Evolutionary conservation across 2,797 vertebrate genomes (phyloP).

Genomic region (Oryzias dopingdopingensis): DNA sequence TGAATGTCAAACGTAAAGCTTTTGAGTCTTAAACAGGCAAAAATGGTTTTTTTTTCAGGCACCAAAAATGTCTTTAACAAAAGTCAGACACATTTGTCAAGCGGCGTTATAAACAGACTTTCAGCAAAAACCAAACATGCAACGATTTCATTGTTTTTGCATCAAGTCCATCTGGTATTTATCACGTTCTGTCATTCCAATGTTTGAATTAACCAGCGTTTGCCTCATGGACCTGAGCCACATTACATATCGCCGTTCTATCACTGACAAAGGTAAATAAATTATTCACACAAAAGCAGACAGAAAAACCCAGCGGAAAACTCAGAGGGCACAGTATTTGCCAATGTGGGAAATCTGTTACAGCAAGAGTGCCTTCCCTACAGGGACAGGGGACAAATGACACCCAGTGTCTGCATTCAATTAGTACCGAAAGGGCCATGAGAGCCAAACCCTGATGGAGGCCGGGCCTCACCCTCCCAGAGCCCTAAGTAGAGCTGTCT

Average conservation of each 20-base stretch:
- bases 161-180: conserved; percentile 48
- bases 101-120: conserved; percentile 15
- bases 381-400: conserved; percentile 76
- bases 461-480: conserved; percentile 37
- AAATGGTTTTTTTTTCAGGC: too few relatives aligned
- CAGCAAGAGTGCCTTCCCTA: conserved; percentile 64
- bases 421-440: conserved; percentile 67
- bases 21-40: background rate
- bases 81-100: conserved; percentile 22
- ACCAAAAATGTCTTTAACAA: background rate
- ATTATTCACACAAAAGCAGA: conserved; percentile 66
- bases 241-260: conserved; percentile 46
- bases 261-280: conserved; percentile 70
- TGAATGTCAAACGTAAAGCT: background rate
- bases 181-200: conserved; percentile 55
- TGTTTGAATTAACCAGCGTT: conserved; percentile 51
- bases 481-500: conserved; percentile 71
- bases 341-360: conserved; percentile 78
- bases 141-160: conserved; percentile 51
- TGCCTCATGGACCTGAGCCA: conserved; percentile 31
- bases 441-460: conserved; percentile 63
- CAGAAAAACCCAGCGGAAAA: conserved; percentile 48
- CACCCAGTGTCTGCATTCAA: conserved; percentile 74
- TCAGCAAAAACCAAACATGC: conserved; percentile 27
- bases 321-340: conserved; percentile 62